phyloP scores from a whole-genome alignment of 2,888 invertebrate genomes.

The Phlogophora meticulosa region DNA sequence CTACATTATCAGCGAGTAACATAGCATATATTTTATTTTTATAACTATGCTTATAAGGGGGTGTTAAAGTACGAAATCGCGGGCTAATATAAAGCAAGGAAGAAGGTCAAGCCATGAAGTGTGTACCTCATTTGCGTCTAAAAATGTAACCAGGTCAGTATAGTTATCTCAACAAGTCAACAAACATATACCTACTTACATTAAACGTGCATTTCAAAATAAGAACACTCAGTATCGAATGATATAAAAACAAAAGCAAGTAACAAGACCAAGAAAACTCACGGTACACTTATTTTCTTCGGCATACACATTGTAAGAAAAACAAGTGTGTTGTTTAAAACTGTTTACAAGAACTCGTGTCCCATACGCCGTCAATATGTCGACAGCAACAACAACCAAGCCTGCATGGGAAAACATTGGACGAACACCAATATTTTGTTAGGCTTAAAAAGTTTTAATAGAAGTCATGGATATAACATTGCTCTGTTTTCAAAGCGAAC shows the following conservation, averaged over 20 bases:
- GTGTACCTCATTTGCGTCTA: too few relatives aligned
- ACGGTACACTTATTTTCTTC: conserved; percentile 29
- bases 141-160: background rate
- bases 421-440: conserved; percentile 63
- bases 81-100: too few relatives aligned
- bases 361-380: conserved; percentile 36
- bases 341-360: conserved; percentile 53
- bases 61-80: too few relatives aligned
- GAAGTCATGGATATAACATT: conserved; percentile 65
- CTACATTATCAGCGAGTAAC: too few relatives aligned
- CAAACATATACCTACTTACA: background rate
- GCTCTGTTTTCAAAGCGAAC: conserved; percentile 49
- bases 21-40: too few relatives aligned
- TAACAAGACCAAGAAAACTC: conserved; percentile 11
- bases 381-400: conserved; percentile 54
- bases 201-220: conserved; percentile 10
- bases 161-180: conserved; percentile 8
- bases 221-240: background rate
- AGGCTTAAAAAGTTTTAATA: conserved; percentile 74
- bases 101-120: too few relatives aligned
- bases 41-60: too few relatives aligned
- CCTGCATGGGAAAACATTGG: conserved; percentile 50
- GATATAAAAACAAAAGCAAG: conserved; percentile 16
- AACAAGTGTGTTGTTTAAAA: conserved; percentile 54
- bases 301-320: conserved; percentile 45